Evolutionary conservation across 2,113 vertebrate species (phyloP), one percentile per base, ranked within the genome.

Genomic region (Pheucticus melanocephalus): DNA sequence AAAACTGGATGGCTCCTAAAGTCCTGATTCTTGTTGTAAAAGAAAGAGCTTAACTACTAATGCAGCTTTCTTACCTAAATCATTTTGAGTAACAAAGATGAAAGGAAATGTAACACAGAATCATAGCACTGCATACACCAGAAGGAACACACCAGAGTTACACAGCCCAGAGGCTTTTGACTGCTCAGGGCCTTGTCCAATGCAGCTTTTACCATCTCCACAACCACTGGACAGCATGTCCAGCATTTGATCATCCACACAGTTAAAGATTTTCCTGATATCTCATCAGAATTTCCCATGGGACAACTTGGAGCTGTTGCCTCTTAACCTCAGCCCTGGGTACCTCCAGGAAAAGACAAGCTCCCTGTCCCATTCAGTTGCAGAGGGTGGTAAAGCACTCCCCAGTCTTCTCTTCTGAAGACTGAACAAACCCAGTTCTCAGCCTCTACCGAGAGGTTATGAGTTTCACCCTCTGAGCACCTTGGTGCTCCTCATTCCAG

Each of bases 111-210:
- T 53, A 71, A 57, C 5, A 25, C 2, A 59, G 22, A 86, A 56
- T 33, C 44, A 76, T 0, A 50, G 45, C 65, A 66, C 48, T 28
- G 17, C 0, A 0, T 63, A 71, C 3, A 12, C 47, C 15, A 70
- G n/a, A 73, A 90, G 31, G 45, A 10, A 61, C n/a, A 61, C 3
- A 1, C 4, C 3, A 90, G 22, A 2, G 12, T 25, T 68, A 54
- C 0, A 39, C 10, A 77, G 37, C 25, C 24, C 56, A 66, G 28
- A 61, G 39, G 35, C 11, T 73, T 78, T 64, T 15, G 24, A 69
- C 33, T 42, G 21, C 42, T 53, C 60, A 61, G 35, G 16, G 8
- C 4, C 11, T 69, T 21, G 9, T 39, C 54, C 28, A 71, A 3
- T 11, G 57, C 37, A 73, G 37, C 60, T 87, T 23, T 78, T n/a